Base-by-base conservation (phyloP, 2,888 invertebrate genomes). In the Scelioninae gen. 1 region DNA sequence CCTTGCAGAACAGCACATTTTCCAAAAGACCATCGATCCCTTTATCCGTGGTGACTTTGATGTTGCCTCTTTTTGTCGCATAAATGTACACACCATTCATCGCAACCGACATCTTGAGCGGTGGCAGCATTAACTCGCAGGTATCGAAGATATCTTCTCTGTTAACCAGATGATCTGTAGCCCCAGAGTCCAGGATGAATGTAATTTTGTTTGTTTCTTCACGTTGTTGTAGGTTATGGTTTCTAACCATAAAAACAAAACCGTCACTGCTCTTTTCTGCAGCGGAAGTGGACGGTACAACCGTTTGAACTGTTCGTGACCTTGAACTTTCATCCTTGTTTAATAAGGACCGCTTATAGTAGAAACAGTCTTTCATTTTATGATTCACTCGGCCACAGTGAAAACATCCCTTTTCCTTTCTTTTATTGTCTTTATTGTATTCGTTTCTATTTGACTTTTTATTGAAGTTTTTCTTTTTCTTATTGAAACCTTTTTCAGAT, bases 1-100 rank as follows among this genome's bases (percentile, higher is more conserved):
- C 89, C 13, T 85, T 62, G 66, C 88, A 88, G 77, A 84, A 91
- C 5, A 91, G 85, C 4, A 89, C 86, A 60, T 87, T 65, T 53
- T 87, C 81, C 10, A 88, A 65, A 8, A 56, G 43, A 45, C 84
- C 86, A 49, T 69, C 11, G 1, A 84, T 16, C 23, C 87, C 87
- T 34, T 83, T 74, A 55, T 89, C 85, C 63, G 85, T 89, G 9
- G 74, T 84, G 5, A 91, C 86, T 16, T 86, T 72, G 4, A 92
- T 72, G 32, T 80, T 82, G 13, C 89, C 89, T 49, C 77, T 87
- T 81, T 89, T 89, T 0, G 87, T 89, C 5, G 89, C 89, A 68
- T 78, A 69, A 78, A 91, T 86, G 83, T 82, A 89, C 43, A 72
- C 53, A 45, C 84, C 86, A 65, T 85, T 71, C 85, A 89, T 89